phyloP scores from a whole-genome alignment of 2,797 vertebrate genomes.

The Vireo griseus region DNA sequence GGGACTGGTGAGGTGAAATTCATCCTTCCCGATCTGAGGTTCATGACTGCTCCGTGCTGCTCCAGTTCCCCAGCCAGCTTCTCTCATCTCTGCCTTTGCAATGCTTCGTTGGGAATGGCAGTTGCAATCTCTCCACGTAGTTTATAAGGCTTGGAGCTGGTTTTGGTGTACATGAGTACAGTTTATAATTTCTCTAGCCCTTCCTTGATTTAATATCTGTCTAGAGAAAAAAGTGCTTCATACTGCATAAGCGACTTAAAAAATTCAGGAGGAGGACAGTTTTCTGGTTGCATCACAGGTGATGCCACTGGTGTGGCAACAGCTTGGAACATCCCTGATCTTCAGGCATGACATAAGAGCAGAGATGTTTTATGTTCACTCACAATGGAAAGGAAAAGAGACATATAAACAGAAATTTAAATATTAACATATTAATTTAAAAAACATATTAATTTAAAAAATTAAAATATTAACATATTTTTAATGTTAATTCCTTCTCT shows the following conservation, averaged over 20 bases:
- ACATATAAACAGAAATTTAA: background rate
- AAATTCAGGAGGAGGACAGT: background rate
- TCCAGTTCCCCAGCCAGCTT: background rate
- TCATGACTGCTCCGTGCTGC: fast-evolving
- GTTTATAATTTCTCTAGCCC: background rate
- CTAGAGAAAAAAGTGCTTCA: background rate
- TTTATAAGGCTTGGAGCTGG: background rate
- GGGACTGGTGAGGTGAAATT: constrained; percentile 14
- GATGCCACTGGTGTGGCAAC: background rate
- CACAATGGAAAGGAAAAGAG: background rate
- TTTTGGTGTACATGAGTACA: background rate
- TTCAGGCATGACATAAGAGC: background rate
- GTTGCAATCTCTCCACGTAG: background rate
- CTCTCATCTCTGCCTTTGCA: background rate
- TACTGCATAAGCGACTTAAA: background rate
- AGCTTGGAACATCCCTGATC: background rate
- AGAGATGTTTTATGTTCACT: background rate
- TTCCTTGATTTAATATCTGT: background rate
- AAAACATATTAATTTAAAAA: too few species aligned
- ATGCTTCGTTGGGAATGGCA: background rate
- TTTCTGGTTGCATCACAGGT: background rate
- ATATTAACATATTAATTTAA: too few species aligned
- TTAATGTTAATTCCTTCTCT: background rate
- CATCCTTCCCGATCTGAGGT: background rate
- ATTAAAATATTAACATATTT: too few species aligned